phyloP scores from a whole-genome alignment of 2,797 vertebrate genomes.

The Chaetophractus vellerosus region DNA sequence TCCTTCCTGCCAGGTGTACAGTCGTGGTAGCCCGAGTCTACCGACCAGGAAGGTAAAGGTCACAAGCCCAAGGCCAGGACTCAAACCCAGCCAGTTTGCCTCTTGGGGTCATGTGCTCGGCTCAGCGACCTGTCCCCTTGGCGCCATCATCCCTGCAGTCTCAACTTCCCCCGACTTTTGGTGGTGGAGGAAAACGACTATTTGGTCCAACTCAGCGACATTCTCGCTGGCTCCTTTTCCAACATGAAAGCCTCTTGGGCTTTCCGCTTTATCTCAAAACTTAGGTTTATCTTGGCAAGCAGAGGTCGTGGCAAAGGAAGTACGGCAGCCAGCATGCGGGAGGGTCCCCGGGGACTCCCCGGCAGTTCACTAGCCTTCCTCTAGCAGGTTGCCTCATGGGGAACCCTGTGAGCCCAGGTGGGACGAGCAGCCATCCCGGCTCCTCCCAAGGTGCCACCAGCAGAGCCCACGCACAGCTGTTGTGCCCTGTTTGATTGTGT shows the following conservation, averaged over 20 bases:
- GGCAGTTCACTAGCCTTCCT: not conserved
- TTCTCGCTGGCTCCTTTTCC: constrained; percentile 26
- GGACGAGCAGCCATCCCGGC: not conserved
- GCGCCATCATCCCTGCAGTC: not conserved
- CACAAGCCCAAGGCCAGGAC: not conserved
- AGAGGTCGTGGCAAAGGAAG: constrained; percentile 58
- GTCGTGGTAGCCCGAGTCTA: accelerated
- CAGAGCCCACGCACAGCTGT: constrained; percentile 78
- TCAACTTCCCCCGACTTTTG: not conserved
- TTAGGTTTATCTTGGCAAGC: constrained; percentile 73
- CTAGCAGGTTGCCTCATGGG: constrained; percentile 7
- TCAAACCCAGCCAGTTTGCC: not conserved
- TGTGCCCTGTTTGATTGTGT: constrained; percentile 82
- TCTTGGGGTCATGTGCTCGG: not conserved
- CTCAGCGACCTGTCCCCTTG: not conserved
- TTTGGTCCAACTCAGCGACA: not conserved
- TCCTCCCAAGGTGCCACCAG: not conserved
- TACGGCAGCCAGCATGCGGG: not conserved
- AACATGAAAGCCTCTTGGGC: constrained; percentile 67
- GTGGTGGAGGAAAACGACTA: not conserved
- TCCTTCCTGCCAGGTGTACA: accelerated
- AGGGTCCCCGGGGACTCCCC: not conserved
- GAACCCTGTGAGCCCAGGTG: constrained; percentile 59
- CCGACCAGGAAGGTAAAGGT: not conserved
- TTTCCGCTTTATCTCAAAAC: constrained; percentile 71